These are phyloP conservation scores for Leucoma salicis DNA, from an alignment of 2,888 invertebrate genomes.

Conservation along the genomic window DNA sequence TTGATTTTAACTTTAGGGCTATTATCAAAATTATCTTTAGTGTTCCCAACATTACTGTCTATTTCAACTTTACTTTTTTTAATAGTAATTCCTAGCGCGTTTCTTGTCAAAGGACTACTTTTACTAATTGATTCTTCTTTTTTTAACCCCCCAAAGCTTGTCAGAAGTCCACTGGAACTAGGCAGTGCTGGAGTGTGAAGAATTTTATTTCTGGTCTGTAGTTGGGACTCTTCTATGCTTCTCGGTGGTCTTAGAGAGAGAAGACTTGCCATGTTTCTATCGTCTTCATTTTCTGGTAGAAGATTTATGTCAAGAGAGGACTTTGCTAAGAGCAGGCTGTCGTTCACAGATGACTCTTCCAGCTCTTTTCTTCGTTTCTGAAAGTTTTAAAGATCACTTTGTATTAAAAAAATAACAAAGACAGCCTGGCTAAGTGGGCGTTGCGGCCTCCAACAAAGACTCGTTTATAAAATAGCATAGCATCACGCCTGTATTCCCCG, in stretches of 20 bases:
- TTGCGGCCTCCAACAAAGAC: no score
- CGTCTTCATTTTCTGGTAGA: conserved; percentile 90
- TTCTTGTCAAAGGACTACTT: conserved; percentile 52
- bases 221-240: conserved; percentile 83
- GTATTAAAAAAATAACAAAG: no score
- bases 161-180: conserved; percentile 72
- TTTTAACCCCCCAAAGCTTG: conserved; percentile 80
- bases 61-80: conserved; percentile 45
- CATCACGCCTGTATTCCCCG: no score
- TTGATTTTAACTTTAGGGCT: conserved; percentile 5
- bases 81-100: conserved; percentile 63
- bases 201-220: conserved; percentile 71
- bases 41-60: conserved; percentile 8
- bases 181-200: conserved; percentile 81
- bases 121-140: conserved; percentile 77
- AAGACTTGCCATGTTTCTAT: conserved; percentile 89
- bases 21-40: conserved; percentile 4
- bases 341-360: conserved; percentile 85
- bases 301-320: conserved; percentile 90
- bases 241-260: conserved; percentile 85
- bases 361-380: conserved; percentile 88
- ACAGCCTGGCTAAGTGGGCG: no score
- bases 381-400: no score
- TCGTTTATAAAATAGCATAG: no score
- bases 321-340: conserved; percentile 87